Base-by-base conservation (phyloP, 2,888 invertebrate genomes). In the Thecocarcelia acutangulata region DNA sequence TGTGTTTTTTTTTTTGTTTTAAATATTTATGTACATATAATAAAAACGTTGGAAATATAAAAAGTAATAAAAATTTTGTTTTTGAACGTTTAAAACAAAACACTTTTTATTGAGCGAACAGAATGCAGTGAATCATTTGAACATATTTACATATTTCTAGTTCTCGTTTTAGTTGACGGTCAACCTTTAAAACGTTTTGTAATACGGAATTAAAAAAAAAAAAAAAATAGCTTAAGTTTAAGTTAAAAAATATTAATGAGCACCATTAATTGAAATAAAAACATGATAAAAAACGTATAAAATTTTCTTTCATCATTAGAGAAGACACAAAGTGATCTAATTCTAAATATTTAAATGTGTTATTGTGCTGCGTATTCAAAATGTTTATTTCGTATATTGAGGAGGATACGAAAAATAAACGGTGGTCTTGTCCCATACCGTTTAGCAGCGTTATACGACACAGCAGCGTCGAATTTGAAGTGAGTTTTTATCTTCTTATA, bases 341-440 rank as follows among this genome's bases (percentile, higher is more conserved):
- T 11, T 70, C 11, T 24, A 8, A 15, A 11, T 40, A 59, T 50
- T 56, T 70, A 70, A 77, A 77, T 77, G 77, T 48, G 48, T 24
- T 64, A 50, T 56, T 40, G 48, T 24, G 9, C 19, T 42, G 15
- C 19, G 21, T 11, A 17, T 50, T n/a, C 21, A 64, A 68, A 73
- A 81, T 81, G 81, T 81, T 81, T 52, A 74, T 81, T 48, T 81
- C 81, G 17, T 81, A 81, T 64, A 73, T 81, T 19, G 68, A 81
- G 66, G 63, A 73, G 66, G 73, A 73, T 73, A 52, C 68, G 13
- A 77, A 59, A 56, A 69, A 56, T 13, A 73, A 74, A 21, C 82
- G 82, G 33, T 83, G 82, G 82, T 83, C 82, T 46, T 79, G 82
- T 37, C 82, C 82, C 24, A 75, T 83, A 54, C 82, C 82, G 15